phyloP scores from a whole-genome alignment of 2,797 vertebrate genomes.

The Muraenolepis orangiensis region DNA sequence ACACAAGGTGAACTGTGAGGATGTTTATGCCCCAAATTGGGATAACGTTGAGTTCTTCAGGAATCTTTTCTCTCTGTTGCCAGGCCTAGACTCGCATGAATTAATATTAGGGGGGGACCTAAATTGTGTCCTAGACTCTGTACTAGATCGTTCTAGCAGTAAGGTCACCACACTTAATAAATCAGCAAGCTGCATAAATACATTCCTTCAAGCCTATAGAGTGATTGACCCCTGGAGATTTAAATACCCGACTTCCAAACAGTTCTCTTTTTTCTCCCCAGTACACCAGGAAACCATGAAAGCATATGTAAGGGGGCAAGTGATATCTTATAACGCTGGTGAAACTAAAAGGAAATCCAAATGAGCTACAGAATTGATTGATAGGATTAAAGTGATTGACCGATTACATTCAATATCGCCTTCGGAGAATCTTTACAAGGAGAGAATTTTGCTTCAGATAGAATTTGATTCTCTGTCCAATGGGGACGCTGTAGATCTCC shows the following conservation, averaged over 20 bases:
- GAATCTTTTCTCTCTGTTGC: not conserved
- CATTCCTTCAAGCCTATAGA: conserved; percentile 7
- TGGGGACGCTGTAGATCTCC: no score
- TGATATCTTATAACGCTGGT: no score
- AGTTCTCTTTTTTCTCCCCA: conserved; percentile 3
- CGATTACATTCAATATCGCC: no score
- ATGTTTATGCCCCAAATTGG: not conserved
- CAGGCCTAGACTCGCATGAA: not conserved
- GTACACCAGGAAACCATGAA: not conserved
- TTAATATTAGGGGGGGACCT: not conserved
- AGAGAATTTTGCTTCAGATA: no score
- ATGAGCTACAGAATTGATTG: no score
- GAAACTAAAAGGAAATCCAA: no score
- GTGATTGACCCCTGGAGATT: conserved; percentile 8
- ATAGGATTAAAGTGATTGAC: no score
- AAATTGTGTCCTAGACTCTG: not conserved
- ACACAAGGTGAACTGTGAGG: conserved; percentile 13
- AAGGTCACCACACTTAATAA: not conserved
- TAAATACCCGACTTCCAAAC: not conserved
- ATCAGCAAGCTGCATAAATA: not conserved
- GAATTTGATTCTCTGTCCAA: no score
- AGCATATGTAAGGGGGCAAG: no score
- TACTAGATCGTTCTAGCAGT: not conserved
- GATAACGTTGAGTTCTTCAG: conserved; percentile 12
- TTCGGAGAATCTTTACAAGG: no score